These are phyloP conservation scores for Holothuria leucospilota DNA, from an alignment of 53 echinoderm and acorn worm genomes.

Conservation along the genomic window DNA sequence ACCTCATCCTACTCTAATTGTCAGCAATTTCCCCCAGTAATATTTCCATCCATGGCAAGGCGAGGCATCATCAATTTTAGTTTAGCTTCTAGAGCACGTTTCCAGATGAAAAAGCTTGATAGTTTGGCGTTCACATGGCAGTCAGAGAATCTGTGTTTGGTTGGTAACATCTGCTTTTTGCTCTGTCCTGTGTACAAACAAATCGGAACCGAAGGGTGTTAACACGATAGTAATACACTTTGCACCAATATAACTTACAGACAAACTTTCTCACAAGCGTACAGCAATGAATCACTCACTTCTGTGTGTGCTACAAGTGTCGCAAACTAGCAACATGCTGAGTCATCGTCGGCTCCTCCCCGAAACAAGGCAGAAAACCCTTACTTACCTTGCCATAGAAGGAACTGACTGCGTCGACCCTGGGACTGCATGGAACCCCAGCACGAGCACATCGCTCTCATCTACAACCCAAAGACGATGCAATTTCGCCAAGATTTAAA, in stretches of 20 bases:
- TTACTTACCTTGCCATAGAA: not conserved
- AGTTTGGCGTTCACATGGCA: not conserved
- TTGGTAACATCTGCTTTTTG: not conserved
- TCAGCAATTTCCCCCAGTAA: not conserved
- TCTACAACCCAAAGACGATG: conserved; percentile 2
- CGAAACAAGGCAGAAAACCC: too few relatives aligned
- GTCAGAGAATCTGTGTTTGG: not conserved
- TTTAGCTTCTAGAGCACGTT: not conserved
- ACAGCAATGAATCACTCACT: too few relatives aligned
- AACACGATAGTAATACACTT: not conserved
- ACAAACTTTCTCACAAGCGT: too few relatives aligned
- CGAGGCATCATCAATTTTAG: not conserved
- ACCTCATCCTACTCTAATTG: not conserved
- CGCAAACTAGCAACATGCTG: too few relatives aligned
- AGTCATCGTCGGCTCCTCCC: too few relatives aligned
- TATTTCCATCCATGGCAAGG: not conserved
- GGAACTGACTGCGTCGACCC: not conserved
- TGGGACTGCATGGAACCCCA: not conserved
- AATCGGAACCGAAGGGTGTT: not conserved
- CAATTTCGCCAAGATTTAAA: conserved; percentile 42
- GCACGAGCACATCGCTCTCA: not conserved
- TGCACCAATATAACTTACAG: not conserved
- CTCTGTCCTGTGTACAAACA: not conserved
- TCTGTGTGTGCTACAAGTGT: too few relatives aligned
- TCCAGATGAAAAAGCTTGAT: not conserved